Conservation (phyloP, 2,888 invertebrate species). For the Onchidella celtica region DNA sequence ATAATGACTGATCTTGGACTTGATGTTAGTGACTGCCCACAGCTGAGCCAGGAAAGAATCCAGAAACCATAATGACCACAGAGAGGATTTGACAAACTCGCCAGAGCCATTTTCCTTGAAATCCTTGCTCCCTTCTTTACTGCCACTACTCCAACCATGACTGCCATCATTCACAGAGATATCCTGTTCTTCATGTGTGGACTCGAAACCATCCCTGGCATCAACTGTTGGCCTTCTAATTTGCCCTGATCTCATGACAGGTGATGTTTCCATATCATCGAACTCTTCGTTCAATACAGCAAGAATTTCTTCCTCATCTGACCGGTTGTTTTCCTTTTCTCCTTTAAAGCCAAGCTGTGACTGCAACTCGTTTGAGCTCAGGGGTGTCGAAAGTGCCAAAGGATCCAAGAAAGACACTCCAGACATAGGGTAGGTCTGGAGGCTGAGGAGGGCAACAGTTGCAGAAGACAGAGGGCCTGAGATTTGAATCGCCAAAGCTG, state of each 20-base stretch:
- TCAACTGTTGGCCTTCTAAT: background rate
- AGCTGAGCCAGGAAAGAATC: slow-evolving; percentile 40
- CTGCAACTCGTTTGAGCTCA: background rate
- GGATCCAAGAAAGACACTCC: background rate
- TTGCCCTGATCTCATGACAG: no score
- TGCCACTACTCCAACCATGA: background rate
- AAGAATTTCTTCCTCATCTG: background rate
- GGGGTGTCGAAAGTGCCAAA: background rate
- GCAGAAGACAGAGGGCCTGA: slow-evolving; percentile 57
- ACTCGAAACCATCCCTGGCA: background rate
- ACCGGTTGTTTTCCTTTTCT: background rate
- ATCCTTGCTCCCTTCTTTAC: background rate
- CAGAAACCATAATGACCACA: slow-evolving; percentile 30
- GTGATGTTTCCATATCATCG: background rate
- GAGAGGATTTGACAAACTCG: background rate
- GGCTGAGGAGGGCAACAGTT: slow-evolving; percentile 47
- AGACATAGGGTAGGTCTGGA: slow-evolving; percentile 22
- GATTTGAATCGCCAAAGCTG: slow-evolving; percentile 75
- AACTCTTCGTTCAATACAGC: background rate
- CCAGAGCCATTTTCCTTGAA: background rate
- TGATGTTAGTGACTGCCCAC: slow-evolving; percentile 29
- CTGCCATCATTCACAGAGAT: background rate
- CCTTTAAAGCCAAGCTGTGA: background rate
- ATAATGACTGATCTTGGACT: background rate
- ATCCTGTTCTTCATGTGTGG: background rate